Base-by-base conservation (phyloP, 2,113 vertebrate species). In the Poeciliopsis occidentalis region DNA sequence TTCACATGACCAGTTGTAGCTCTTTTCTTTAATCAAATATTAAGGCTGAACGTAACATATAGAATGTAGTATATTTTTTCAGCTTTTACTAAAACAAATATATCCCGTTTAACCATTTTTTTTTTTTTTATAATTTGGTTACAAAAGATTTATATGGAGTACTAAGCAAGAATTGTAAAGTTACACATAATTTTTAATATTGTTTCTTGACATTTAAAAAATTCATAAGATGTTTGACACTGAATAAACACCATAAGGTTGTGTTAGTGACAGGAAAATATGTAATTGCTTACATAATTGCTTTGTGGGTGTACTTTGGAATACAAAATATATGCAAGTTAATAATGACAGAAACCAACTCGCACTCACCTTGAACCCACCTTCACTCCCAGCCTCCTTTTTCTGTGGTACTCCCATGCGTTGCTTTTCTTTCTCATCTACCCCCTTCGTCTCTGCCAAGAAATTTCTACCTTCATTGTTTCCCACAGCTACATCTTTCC, bases 341-440 rank as follows among this genome's bases (percentile, higher is more conserved):
- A 19, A 64, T 57, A 57, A 15, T 67, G 15, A 34, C 34, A 24
- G 37, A 80, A 64, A 60, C 51, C 29, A 27, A 3, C 62, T 80
- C 29, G 64, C 24, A 60, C 57, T 69, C 73, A 82, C 84, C 73
- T 77, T 82, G 54, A 84, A 82, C 71, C 85, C 77, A 31, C 62
- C 70, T 63, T 83, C 75, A 81, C 19, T 11, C 60, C 67, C 67
- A 73, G 26, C 63, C n/a, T 84, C 67, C 39, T 83, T 37, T 54
- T 54, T 75, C 65, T 31, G 34, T 73, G 69, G 76, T 24, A 83
- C 78, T 86, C 81, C 80, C 76, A 66, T 71, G 51, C 67, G 67
- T 27, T 32, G 75, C 85, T 81, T 75, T 85, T 71, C 75, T 81
- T 82, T 70, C 78, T 51, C 64, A 75, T 75, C 67, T 22, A 70